Conservation (phyloP, 2,113 vertebrate species). For the Hirundichthys speculiger region DNA sequence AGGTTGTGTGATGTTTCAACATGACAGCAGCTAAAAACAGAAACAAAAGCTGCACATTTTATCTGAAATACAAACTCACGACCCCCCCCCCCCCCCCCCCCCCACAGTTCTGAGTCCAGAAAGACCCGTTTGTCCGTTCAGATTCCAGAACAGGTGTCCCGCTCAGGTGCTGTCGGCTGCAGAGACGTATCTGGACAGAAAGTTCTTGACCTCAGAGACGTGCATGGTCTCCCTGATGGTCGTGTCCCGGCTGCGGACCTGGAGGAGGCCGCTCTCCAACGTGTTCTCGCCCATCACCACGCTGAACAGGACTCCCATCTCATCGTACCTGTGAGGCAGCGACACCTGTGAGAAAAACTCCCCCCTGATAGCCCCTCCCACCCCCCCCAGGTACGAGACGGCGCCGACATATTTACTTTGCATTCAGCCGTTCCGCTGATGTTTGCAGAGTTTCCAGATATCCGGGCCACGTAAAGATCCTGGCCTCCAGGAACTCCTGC, state of each 20-base stretch:
- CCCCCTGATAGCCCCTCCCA: too few relatives aligned
- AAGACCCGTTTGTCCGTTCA: neutral
- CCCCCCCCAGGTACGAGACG: too few relatives aligned
- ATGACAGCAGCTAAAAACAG: too few relatives aligned
- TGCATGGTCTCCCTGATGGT: constrained; percentile 94
- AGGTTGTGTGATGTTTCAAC: too few relatives aligned
- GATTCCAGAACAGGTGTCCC: neutral
- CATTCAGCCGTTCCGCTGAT: constrained; percentile 87
- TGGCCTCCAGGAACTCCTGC: constrained; percentile 85
- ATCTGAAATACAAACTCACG: too few relatives aligned
- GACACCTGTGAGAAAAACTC: neutral
- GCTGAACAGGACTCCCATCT: constrained; percentile 94
- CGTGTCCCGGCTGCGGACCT: constrained; percentile 91
- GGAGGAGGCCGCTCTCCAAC: constrained; percentile 89
- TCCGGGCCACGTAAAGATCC: constrained; percentile 92
- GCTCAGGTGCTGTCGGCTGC: constrained; percentile 77
- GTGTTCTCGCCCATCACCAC: constrained; percentile 87
- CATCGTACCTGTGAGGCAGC: constrained; percentile 87
- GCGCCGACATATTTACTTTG: constrained; percentile 90
- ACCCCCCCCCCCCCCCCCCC: too few relatives aligned
- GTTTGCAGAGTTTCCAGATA: constrained; percentile 85
- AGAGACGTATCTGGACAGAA: constrained; percentile 86
- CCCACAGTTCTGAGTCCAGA: neutral
- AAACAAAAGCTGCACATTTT: neutral
- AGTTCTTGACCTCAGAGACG: constrained; percentile 89